A percentile compares a stretch with the other conserved stretches of the same genome.
Conservation (phyloP, 2,797 vertebrate species). For the Urophycis tenuis region DNA sequence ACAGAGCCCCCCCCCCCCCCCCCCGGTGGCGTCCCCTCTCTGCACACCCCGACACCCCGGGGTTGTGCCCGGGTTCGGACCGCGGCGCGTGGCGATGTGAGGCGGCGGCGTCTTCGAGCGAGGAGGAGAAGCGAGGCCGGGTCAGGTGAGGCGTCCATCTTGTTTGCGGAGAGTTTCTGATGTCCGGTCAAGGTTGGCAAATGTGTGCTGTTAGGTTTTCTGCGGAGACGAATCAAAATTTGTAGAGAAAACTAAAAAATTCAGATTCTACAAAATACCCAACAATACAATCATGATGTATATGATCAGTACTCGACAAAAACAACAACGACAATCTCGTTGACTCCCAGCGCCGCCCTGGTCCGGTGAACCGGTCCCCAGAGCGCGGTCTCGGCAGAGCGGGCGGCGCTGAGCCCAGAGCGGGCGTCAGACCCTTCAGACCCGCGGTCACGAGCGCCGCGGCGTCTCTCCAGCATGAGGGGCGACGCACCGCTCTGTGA, state of each 20-base stretch:
- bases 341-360: background rate
- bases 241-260: background rate
- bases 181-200: background rate
- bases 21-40: no score
- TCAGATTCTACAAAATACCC: background rate
- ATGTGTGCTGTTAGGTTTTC: background rate
- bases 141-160: background rate
- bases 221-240: background rate
- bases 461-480: conserved; percentile 51
- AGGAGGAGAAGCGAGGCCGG: background rate
- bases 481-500: conserved; percentile 61
- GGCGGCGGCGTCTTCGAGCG: no score
- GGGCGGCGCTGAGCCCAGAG: no score
- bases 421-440: no score
- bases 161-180: background rate
- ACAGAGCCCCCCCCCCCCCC: no score
- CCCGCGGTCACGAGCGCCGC: no score
- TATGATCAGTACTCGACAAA: background rate
- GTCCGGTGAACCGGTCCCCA: background rate
- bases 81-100: no score
- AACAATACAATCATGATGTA: background rate
- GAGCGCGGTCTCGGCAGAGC: no score
- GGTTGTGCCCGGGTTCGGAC: no score
- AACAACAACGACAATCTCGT: background rate
- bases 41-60: no score